Conservation (phyloP, 2,797 vertebrate species). For the Sebastes reedi region DNA sequence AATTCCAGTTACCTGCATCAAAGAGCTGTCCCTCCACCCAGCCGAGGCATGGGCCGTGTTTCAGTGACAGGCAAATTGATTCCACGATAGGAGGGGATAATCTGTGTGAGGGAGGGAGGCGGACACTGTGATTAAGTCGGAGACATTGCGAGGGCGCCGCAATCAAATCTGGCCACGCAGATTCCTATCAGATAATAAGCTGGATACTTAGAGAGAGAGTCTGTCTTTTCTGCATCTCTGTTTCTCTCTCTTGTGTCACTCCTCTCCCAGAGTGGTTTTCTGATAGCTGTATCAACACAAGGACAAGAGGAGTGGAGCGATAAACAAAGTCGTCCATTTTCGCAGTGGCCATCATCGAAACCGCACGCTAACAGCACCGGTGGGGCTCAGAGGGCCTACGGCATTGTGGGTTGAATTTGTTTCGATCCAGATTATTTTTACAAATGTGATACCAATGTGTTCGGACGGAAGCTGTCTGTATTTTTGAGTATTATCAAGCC, state of each 20-base stretch:
- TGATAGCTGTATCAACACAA: slow-evolving; percentile 40
- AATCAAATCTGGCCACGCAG: slow-evolving; percentile 50
- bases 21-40: slow-evolving; percentile 41
- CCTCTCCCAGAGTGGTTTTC: slow-evolving; percentile 11
- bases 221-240: slow-evolving; percentile 15
- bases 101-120: slow-evolving; percentile 18
- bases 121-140: slow-evolving; percentile 61
- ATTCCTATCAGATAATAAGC: slow-evolving; percentile 71
- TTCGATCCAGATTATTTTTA: slow-evolving; percentile 13
- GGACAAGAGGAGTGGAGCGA: slow-evolving; percentile 3
- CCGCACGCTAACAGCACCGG: slow-evolving; percentile 22
- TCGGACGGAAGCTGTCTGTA: neutral
- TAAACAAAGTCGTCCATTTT: slow-evolving; percentile 25
- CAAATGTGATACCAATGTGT: neutral
- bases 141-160: slow-evolving; percentile 39
- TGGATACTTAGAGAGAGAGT: slow-evolving; percentile 42
- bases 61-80: slow-evolving; percentile 74
- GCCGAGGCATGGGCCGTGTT: slow-evolving; percentile 17
- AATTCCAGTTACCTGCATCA: slow-evolving; percentile 67
- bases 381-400: neutral
- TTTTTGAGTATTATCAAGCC: neutral
- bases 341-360: slow-evolving; percentile 39
- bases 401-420: neutral
- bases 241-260: slow-evolving; percentile 27
- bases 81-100: slow-evolving; percentile 45